These are phyloP conservation scores for Ichneumoninae sp. DNA, from an alignment of 2,888 invertebrate genomes.

Conservation along the genomic window DNA sequence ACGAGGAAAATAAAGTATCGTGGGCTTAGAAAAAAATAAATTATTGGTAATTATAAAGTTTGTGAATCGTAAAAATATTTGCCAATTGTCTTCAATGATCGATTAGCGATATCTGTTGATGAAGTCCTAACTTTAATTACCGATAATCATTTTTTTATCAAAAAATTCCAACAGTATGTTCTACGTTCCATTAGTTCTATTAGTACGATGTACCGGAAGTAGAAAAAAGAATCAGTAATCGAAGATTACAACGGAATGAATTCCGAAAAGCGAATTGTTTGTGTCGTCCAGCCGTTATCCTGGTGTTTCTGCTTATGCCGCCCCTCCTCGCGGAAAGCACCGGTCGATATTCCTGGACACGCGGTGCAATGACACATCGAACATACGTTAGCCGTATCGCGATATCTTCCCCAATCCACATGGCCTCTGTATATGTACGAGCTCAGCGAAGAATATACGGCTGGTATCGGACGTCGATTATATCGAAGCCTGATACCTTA, in stretches of 20 bases:
- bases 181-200: not conserved
- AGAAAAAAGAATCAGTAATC: not conserved
- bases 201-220: not conserved
- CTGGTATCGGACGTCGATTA: not conserved
- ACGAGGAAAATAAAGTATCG: not conserved
- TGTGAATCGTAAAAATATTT: not conserved
- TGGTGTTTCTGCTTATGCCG: constrained; percentile 33
- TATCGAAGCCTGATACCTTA: not conserved
- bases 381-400: constrained; percentile 48
- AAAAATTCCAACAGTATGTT: not conserved
- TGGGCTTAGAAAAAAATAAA: not conserved
- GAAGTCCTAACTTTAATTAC: not conserved
- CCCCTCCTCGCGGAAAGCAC: not conserved
- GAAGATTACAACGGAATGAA: not conserved
- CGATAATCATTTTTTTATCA: not conserved
- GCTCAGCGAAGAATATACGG: not conserved
- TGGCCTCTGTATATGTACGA: not conserved
- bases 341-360: constrained; percentile 70
- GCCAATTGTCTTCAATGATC: not conserved
- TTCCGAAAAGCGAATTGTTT: constrained; percentile 29
- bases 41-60: not conserved
- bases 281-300: constrained; percentile 26
- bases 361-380: constrained; percentile 75
- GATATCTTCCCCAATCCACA: constrained; percentile 16
- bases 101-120: not conserved